Evolutionary conservation across 2,888 invertebrate species (phyloP).

Genomic region (Muschampia staudingeri): DNA sequence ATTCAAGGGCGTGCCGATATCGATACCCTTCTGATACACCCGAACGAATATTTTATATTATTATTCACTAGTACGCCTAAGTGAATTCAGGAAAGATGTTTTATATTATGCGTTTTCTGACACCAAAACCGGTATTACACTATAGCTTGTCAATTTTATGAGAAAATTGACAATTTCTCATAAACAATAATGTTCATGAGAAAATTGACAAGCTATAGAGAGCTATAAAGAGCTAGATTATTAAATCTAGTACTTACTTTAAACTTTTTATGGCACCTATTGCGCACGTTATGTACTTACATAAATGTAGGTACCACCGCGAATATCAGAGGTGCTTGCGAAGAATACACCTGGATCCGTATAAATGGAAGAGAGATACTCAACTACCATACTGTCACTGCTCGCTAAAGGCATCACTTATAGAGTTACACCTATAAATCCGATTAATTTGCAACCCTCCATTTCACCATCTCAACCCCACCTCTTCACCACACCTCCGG

Average conservation of each 20-base stretch:
- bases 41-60: not conserved
- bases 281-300: too few relatives aligned
- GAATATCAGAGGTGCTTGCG: not conserved
- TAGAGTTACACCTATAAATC: constrained; percentile 73
- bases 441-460: constrained; percentile 81
- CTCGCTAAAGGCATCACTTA: not conserved
- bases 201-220: too few relatives aligned
- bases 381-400: not conserved
- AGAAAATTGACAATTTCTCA: too few relatives aligned
- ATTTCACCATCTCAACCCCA: too few relatives aligned
- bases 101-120: not conserved
- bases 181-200: too few relatives aligned
- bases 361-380: not conserved
- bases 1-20: not conserved
- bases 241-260: too few relatives aligned
- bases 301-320: not conserved
- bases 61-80: not conserved
- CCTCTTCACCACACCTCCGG: constrained; percentile 74
- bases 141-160: too few relatives aligned
- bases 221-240: too few relatives aligned
- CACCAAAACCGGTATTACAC: not conserved
- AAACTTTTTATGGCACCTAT: too few relatives aligned
- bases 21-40: not conserved
- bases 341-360: not conserved
- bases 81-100: not conserved